Percentiles rank a stretch among this genome's conserved stretches.
phyloP scores from a whole-genome alignment of 1,140 invertebrate species.

The Laupala kohalensis region DNA sequence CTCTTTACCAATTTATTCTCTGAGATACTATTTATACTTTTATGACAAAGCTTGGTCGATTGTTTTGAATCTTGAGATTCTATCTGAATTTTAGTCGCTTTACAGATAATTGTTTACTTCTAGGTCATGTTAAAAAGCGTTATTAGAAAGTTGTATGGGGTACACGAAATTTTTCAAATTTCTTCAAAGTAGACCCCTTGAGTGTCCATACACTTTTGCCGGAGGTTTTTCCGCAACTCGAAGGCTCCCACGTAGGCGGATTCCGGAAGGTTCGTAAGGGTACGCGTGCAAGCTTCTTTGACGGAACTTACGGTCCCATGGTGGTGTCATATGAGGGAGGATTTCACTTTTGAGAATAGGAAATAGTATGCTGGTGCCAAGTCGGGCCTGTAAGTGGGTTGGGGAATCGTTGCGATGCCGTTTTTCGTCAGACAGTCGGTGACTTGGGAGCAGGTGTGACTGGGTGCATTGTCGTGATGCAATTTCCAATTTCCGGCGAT shows the following conservation, averaged over 20 bases:
- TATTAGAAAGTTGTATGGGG: no score
- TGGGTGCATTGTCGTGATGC: no score
- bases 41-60: no score
- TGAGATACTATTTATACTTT: no score
- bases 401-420: neutral
- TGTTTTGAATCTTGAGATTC: no score
- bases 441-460: no score
- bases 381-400: neutral
- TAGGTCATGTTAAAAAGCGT: no score
- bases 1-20: no score
- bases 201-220: neutral
- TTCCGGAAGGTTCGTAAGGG: neutral
- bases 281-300: slow-evolving; percentile 3
- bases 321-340: neutral
- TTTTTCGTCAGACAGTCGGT: no score
- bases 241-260: slow-evolving; percentile 5
- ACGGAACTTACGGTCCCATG: slow-evolving; percentile 1
- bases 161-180: neutral
- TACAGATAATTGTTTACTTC: no score
- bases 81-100: no score
- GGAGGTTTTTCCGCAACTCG: neutral
- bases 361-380: neutral
- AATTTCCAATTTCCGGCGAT: no score
- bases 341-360: slow-evolving; percentile 1
- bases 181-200: slow-evolving; percentile 6